Conservation (phyloP, 2,113 vertebrate species). For the Plecotus auritus region DNA sequence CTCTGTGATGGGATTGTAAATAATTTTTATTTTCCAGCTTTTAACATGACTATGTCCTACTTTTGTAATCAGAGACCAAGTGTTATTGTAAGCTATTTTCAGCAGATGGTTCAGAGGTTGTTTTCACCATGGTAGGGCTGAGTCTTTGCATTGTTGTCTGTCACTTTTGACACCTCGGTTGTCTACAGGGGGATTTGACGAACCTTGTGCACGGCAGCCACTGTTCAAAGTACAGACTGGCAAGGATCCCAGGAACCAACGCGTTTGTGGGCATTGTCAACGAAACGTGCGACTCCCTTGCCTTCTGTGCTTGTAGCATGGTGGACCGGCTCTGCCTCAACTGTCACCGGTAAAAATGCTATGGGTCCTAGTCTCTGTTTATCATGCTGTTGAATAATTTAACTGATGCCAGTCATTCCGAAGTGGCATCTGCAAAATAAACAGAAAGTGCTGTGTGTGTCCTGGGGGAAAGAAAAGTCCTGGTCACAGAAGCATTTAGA, state of each 20-base stretch:
- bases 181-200: constrained; percentile 92
- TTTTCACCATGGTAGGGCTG: neutral
- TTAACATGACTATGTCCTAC: neutral
- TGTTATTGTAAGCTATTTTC: neutral
- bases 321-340: constrained; percentile 98
- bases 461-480: neutral
- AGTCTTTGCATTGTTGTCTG: neutral
- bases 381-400: neutral
- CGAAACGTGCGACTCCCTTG: constrained; percentile 95
- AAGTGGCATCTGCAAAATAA: neutral
- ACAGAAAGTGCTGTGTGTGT: neutral
- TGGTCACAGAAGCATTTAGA: neutral
- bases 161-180: neutral
- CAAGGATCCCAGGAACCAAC: constrained; percentile 94
- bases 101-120: neutral
- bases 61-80: neutral
- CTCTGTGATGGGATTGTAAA: neutral
- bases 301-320: constrained; percentile 98
- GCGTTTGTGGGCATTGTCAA: constrained; percentile 98
- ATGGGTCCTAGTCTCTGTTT: neutral
- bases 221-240: constrained; percentile 95
- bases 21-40: neutral
- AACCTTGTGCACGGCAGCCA: constrained; percentile 98
- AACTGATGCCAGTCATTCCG: neutral
- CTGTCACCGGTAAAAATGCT: constrained; percentile 91